phyloP scores from a whole-genome alignment of 2,113 vertebrate species.

The Paracanthobrama guichenoti region DNA sequence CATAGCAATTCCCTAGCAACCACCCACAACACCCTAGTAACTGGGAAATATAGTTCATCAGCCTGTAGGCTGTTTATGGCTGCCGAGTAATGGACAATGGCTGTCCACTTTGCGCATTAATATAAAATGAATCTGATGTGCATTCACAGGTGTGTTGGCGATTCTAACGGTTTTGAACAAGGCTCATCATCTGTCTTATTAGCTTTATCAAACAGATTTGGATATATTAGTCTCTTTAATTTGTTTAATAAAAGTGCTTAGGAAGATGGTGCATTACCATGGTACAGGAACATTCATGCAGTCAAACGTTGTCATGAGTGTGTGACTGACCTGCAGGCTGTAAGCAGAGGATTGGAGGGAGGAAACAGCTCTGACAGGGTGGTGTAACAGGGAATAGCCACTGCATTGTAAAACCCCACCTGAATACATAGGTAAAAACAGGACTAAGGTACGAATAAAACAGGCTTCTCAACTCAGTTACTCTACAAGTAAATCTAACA shows the following conservation, averaged over 20 bases:
- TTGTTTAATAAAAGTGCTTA: not conserved
- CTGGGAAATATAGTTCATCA: not conserved
- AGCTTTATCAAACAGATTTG: not conserved
- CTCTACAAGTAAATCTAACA: not conserved
- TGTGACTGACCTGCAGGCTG: constrained; percentile 84
- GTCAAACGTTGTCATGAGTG: constrained; percentile 38
- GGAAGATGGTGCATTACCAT: not conserved
- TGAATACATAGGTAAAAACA: constrained; percentile 58
- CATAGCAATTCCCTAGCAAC: too few species aligned
- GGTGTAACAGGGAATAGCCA: constrained; percentile 94
- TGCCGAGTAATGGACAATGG: not conserved
- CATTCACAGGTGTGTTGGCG: not conserved
- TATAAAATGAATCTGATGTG: not conserved
- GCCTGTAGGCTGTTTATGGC: not conserved
- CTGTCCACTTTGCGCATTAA: not conserved
- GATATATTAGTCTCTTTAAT: not conserved
- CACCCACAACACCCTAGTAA: too few species aligned
- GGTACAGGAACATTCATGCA: not conserved
- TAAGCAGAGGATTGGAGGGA: constrained; percentile 83
- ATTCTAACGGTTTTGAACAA: not conserved
- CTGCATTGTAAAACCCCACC: constrained; percentile 97
- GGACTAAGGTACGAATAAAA: not conserved
- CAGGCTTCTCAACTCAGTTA: not conserved
- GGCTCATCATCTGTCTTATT: not conserved
- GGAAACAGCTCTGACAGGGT: constrained; percentile 91